Percentiles rank a stretch among this genome's conserved stretches.
Conservation (phyloP, 1,140 invertebrate species). For the Tetraneura akinire region DNA sequence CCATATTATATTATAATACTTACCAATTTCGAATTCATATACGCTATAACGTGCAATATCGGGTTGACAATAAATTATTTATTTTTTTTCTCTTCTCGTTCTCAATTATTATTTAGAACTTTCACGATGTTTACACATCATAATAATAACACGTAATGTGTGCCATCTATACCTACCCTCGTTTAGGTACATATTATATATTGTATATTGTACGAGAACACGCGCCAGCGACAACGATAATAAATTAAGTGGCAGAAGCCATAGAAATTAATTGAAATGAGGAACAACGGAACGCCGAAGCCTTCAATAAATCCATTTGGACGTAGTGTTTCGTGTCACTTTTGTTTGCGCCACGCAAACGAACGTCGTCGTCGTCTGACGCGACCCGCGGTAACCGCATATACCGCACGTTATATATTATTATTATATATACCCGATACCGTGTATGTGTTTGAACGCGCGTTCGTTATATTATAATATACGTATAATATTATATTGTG, state of each 20-base stretch:
- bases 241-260: constrained; percentile 50
- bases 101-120: background rate
- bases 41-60: too few species aligned
- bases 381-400: background rate
- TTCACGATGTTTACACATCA: background rate
- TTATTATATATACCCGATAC: background rate
- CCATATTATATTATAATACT: too few species aligned
- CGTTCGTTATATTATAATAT: too few species aligned
- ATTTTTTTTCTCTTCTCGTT: too few species aligned
- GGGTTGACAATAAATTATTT: too few species aligned
- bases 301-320: constrained; percentile 44
- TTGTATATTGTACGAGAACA: background rate
- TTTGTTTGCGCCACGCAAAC: constrained; percentile 43
- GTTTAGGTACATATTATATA: too few species aligned
- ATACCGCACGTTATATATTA: too few species aligned
- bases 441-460: background rate
- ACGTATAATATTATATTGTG: too few species aligned
- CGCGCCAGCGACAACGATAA: constrained; percentile 18
- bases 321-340: constrained; percentile 40
- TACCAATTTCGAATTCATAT: too few species aligned
- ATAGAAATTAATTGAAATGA: constrained; percentile 49
- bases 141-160: background rate
- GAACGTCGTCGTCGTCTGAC: background rate
- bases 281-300: constrained; percentile 43
- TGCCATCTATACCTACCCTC: background rate